Base-by-base conservation (phyloP, 2,113 vertebrate species). In the Oncorhynchus tshawytscha region DNA sequence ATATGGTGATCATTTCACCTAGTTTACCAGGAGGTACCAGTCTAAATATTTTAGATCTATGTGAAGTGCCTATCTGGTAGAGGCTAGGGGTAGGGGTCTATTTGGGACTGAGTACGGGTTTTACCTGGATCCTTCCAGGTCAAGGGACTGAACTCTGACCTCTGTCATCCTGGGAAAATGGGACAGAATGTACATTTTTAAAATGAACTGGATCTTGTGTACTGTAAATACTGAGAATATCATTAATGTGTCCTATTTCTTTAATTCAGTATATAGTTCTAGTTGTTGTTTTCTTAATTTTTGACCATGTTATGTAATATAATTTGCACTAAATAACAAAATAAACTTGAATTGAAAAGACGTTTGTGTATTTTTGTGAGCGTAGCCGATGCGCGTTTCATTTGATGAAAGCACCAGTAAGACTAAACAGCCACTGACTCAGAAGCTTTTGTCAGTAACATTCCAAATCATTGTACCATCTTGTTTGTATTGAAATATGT, bases 301-400 rank as follows among this genome's bases (percentile, higher is more conserved):
- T 34, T 22, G 72, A 84, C 73, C 78, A 82, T 87, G 78, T 89
- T 90, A 91, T 91, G 71, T 88, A 80, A 80, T 81, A 88, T 91
- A 71, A 91, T 93, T 94, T 94, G 93, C 92, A 93, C 91, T 94
- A 85, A 89, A 85, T 85, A 74, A 87, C 76, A 86, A 73, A 91
- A 91, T 88, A 90, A 91, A 92, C 89, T 91, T 91, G 84, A 93
- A 91, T 72, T 77, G 18, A 87, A 81, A 84, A 24, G n/a, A 69
- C 54, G 3, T 11, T 3, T 78, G 48, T 62, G 48, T 29, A 20
- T 73, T 6, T 29, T 72, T 24, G 54, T 70, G n/a, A 24, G 29
- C 64, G 59, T 66, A 45, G 39, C 39, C 9, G 9, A 25, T 66
- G 24, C 3, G 64, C 18, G 25, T 24, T 22, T 24, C 11, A 25